Evolutionary conservation across 2,797 vertebrate species (phyloP).

Genomic region (Tarsius wallacei): DNA sequence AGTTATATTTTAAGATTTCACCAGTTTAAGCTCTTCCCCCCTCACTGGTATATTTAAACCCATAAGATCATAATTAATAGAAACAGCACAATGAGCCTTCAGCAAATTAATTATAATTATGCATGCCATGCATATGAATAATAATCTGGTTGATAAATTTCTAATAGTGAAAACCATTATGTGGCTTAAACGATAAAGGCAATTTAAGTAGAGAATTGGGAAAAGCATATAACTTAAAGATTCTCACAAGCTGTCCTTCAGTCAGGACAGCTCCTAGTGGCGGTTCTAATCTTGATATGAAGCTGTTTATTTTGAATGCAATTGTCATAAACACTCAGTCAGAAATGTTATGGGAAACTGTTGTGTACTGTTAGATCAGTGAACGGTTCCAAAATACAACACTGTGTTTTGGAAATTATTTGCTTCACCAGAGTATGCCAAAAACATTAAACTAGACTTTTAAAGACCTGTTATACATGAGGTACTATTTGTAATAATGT

Average conservation of each 20-base stretch:
- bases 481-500: constrained; percentile 22
- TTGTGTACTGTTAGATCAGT: constrained; percentile 63
- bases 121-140: constrained; percentile 63
- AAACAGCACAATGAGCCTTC: constrained; percentile 72
- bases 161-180: constrained; percentile 80
- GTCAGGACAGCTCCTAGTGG: constrained; percentile 60
- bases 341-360: constrained; percentile 51
- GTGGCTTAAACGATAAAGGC: constrained; percentile 77
- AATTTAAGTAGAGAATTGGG: constrained; percentile 68
- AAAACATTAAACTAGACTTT: constrained; percentile 15
- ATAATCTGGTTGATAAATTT: constrained; percentile 84
- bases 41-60: constrained; percentile 77
- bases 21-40: background rate
- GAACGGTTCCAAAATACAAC: constrained; percentile 71
- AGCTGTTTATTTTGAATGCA: constrained; percentile 79
- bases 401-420: constrained; percentile 48
- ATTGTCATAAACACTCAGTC: constrained; percentile 76
- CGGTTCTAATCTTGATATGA: constrained; percentile 76
- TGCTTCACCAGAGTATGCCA: constrained; percentile 33
- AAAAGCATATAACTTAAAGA: constrained; percentile 73
- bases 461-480: constrained; percentile 26
- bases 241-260: constrained; percentile 66
- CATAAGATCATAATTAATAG: constrained; percentile 66
- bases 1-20: constrained; percentile 51
- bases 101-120: constrained; percentile 82